A percentile compares a stretch with the other conserved stretches of the same genome.
phyloP scores from a whole-genome alignment of 37 sponge, comb jelly and placozoan genomes.

The Crambe crambe region DNA sequence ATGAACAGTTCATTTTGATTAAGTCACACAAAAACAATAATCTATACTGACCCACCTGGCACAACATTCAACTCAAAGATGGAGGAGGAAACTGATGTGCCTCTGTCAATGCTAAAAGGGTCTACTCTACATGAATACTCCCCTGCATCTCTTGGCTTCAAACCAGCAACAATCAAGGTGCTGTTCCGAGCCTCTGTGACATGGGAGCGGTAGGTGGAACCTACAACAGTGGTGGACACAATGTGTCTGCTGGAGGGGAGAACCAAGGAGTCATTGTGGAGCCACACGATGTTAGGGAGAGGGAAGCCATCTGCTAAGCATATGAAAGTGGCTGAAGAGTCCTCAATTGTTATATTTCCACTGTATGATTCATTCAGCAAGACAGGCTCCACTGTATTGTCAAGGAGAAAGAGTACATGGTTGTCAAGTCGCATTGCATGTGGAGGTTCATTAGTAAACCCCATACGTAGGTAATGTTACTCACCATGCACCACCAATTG shows the following conservation, averaged over 20 bases:
- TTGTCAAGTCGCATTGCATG: too few relatives aligned
- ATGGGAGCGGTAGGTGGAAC: neutral
- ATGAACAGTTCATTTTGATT: too few relatives aligned
- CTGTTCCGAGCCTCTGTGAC: conserved; percentile 13
- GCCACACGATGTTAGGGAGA: conserved; percentile 29
- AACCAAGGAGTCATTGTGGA: neutral
- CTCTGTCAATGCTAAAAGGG: neutral
- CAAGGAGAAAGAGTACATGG: too few relatives aligned
- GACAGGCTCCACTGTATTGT: neutral
- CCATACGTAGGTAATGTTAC: too few relatives aligned
- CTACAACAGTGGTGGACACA: neutral
- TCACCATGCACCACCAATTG: conserved; percentile 11
- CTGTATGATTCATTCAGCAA: neutral
- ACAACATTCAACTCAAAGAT: neutral
- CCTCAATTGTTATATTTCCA: neutral
- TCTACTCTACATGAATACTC: conserved; percentile 24
- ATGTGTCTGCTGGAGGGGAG: neutral
- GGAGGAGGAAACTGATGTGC: neutral
- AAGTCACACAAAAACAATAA: too few relatives aligned
- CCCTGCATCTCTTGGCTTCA: conserved; percentile 6
- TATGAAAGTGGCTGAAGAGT: neutral
- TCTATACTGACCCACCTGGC: too few relatives aligned
- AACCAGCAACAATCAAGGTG: conserved; percentile 12
- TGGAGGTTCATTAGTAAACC: too few relatives aligned
- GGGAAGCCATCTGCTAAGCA: conserved; percentile 48